These are phyloP conservation scores for Tachina lurida DNA, from an alignment of 2,888 invertebrate genomes.

Conservation along the genomic window DNA sequence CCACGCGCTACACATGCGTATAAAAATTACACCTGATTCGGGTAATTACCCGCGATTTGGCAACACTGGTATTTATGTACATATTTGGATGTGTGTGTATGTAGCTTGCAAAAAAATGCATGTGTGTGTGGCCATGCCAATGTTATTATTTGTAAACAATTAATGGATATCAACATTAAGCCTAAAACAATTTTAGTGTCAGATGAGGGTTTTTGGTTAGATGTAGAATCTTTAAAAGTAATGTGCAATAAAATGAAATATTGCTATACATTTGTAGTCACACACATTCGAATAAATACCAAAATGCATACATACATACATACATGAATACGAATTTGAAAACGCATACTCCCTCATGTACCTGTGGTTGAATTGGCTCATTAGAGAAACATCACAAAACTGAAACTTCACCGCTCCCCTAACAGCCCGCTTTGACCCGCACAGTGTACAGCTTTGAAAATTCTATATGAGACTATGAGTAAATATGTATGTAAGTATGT, in stretches of 20 bases:
- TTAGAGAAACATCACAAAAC: conserved; percentile 48
- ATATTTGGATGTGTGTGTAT: too few relatives aligned
- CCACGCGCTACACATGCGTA: too few relatives aligned
- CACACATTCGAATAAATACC: too few relatives aligned
- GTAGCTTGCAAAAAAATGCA: neutral
- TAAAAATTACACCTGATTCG: too few relatives aligned
- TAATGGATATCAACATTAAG: conserved; percentile 34
- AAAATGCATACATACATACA: neutral
- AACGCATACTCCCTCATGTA: neutral
- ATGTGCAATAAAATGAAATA: conserved; percentile 24
- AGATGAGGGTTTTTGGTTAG: conserved; percentile 27
- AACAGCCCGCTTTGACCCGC: conserved; percentile 21
- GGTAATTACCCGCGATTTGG: too few relatives aligned
- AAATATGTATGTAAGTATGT: neutral
- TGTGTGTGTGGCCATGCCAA: neutral
- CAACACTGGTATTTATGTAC: too few relatives aligned
- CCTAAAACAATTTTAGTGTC: conserved; percentile 46
- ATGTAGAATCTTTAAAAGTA: conserved; percentile 36
- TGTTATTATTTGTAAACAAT: conserved; percentile 49
- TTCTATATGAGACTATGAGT: neutral
- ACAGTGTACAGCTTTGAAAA: neutral
- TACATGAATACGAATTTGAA: neutral
- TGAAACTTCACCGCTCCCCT: conserved; percentile 16
- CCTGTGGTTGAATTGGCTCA: conserved; percentile 53
- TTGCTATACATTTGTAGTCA: neutral